Evolutionary conservation across 2,888 invertebrate species (phyloP), one percentile per base, ranked within the genome.

Genomic region (Psococerastis gibbosa): DNA sequence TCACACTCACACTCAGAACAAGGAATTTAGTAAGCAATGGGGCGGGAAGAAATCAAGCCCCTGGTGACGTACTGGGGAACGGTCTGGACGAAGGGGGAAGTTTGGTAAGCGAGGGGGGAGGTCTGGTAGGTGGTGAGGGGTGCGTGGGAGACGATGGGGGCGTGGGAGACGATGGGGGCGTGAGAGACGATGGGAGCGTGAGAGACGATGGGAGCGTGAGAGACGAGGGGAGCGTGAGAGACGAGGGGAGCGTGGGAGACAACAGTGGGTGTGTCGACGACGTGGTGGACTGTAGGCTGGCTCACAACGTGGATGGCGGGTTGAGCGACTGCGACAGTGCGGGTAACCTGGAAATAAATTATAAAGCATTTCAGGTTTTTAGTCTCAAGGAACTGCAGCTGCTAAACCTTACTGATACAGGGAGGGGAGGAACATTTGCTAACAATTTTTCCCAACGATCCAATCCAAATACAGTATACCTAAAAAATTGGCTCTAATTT

Each of bases 91-190:
- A 34, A 6, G 13, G 35, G 35, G 13, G n/a, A n/a, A n/a, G 35
- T 13, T 6, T 34, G 35, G 16, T 34, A 13, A 13, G n/a, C 35
- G n/a, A 34, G 6, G n/a, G n/a, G n/a, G n/a, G n/a, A n/a, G n/a
- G n/a, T n/a, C n/a, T n/a, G n/a, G 8, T 27, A 11, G 27, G 27
- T 9, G 11, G 27, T 9, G 27, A 27, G 8, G 13, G 35, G 35
- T 9, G 35, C 35, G 16, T 34, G 35, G 16, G 13, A 16, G 8
- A 34, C 35, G 16, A 34, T n/a, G 13, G 35, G 35, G 13, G 35
- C 35, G 35, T 34, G 35, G 16, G 6, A 13, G 35, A 34, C 35
- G n/a, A 34, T 34, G n/a, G n/a, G n/a, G n/a, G n/a, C n/a, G 8
- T 27, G 27, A 11, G 27, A 27, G 11, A 11, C 6, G 27, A 27